Evolutionary conservation across 1,140 invertebrate genomes (phyloP).

Genomic region (Ips nitidus): DNA sequence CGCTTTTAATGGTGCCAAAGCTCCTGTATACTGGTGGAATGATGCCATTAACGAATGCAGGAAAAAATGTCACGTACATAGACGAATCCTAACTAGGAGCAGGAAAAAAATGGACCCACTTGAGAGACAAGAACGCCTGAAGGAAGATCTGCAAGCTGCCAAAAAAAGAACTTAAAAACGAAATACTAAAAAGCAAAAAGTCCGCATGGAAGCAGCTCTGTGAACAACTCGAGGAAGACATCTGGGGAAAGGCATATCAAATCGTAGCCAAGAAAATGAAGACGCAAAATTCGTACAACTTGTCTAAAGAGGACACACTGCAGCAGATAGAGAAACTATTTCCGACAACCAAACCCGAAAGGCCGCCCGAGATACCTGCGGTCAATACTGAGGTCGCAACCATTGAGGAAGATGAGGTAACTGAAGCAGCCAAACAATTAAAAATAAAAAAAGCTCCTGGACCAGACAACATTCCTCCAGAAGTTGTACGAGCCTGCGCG

Average conservation of each 20-base stretch:
- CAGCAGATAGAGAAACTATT: neutral
- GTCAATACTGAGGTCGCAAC: neutral
- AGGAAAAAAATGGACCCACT: neutral
- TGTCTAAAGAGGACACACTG: neutral
- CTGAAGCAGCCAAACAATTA: neutral
- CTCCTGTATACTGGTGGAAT: neutral
- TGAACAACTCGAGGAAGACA: constrained; percentile 1
- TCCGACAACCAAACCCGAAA: neutral
- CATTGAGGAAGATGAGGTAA: neutral
- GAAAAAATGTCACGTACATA: neutral
- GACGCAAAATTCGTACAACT: neutral
- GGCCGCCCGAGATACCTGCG: no score
- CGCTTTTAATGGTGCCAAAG: no score
- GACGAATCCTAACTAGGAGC: neutral
- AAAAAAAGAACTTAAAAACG: neutral
- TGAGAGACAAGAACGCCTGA: neutral
- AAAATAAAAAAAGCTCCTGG: constrained; percentile 24
- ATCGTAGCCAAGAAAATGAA: neutral
- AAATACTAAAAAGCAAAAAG: neutral
- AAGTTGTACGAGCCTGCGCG: constrained; percentile 3
- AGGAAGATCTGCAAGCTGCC: neutral
- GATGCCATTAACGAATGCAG: neutral
- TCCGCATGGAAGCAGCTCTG: neutral
- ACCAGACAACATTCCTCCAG: constrained; percentile 2
- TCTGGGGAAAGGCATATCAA: neutral